phyloP scores from a whole-genome alignment of 2,797 vertebrate genomes.

The Sternarchorhynchus goeldii region DNA sequence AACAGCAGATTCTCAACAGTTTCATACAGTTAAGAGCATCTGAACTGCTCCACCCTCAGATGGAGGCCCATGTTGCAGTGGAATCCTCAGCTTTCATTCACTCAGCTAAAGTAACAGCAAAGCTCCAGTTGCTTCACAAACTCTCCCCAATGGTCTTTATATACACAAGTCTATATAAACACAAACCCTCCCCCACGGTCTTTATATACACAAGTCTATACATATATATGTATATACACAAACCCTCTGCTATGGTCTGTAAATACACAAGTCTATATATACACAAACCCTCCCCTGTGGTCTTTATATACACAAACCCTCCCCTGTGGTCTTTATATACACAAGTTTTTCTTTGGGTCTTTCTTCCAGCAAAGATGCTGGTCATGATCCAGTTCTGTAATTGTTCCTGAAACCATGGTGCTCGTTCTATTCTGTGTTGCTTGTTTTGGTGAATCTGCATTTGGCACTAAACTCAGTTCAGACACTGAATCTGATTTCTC shows the following conservation, averaged over 20 bases:
- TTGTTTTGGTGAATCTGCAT: too few species aligned
- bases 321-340: neutral
- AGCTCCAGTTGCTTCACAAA: slow-evolving; percentile 5
- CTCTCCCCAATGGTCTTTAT: neutral
- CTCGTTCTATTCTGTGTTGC: too few species aligned
- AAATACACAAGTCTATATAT: neutral
- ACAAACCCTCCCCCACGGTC: too few species aligned
- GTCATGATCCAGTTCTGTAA: slow-evolving; percentile 7
- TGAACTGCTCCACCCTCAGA: slow-evolving; percentile 11
- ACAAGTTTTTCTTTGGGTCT: too few species aligned
- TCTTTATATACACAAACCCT: neutral
- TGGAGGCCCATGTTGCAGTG: neutral
- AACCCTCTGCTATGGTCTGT: neutral
- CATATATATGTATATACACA: too few species aligned
- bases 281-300: too few species aligned
- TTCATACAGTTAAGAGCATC: neutral
- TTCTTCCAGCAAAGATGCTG: neutral
- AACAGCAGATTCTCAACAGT: slow-evolving; percentile 1
- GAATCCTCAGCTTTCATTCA: slow-evolving; percentile 4
- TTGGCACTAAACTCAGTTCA: too few species aligned
- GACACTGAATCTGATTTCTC: too few species aligned
- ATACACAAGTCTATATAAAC: neutral
- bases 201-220: neutral
- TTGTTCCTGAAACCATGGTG: neutral
- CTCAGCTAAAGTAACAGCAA: slow-evolving; percentile 1